Evolutionary conservation across 2,113 vertebrate genomes (phyloP).

Genomic region (Psettodes erumei): DNA sequence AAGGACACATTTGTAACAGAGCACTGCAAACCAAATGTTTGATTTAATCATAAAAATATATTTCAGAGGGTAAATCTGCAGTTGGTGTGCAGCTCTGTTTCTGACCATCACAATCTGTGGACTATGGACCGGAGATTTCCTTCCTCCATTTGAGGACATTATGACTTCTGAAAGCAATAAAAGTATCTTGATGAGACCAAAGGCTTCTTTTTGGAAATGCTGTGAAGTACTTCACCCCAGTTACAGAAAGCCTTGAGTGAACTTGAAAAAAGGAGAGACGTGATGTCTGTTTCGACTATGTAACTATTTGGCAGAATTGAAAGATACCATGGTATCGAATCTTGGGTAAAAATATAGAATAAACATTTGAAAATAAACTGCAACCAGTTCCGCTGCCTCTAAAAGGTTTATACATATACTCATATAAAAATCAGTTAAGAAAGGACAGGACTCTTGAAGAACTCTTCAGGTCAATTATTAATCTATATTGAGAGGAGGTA

Average conservation of each 20-base stretch:
- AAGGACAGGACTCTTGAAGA: too few relatives aligned
- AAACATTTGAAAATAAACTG: too few relatives aligned
- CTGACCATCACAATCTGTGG: too few relatives aligned
- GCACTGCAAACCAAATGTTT: not conserved
- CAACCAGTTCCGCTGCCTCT: too few relatives aligned
- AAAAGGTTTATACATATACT: too few relatives aligned
- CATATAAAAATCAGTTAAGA: too few relatives aligned
- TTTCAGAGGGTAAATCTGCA: not conserved
- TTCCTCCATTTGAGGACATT: not conserved
- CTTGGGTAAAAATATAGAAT: too few relatives aligned
- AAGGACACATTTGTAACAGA: not conserved
- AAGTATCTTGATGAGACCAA: too few relatives aligned
- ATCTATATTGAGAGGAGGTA: too few relatives aligned
- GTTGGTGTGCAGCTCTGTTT: not conserved
- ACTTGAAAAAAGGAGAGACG: not conserved
- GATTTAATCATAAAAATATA: not conserved
- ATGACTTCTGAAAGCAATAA: not conserved
- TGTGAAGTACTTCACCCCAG: constrained; percentile 27
- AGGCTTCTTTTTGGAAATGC: not conserved
- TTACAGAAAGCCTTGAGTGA: not conserved
- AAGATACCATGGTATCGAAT: too few relatives aligned
- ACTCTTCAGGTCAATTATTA: too few relatives aligned
- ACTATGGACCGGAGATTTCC: too few relatives aligned
- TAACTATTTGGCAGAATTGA: not conserved
- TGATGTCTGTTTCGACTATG: not conserved